Evolutionary conservation across 2,113 vertebrate genomes (phyloP).

Genomic region (Illadopsis cleaveri): DNA sequence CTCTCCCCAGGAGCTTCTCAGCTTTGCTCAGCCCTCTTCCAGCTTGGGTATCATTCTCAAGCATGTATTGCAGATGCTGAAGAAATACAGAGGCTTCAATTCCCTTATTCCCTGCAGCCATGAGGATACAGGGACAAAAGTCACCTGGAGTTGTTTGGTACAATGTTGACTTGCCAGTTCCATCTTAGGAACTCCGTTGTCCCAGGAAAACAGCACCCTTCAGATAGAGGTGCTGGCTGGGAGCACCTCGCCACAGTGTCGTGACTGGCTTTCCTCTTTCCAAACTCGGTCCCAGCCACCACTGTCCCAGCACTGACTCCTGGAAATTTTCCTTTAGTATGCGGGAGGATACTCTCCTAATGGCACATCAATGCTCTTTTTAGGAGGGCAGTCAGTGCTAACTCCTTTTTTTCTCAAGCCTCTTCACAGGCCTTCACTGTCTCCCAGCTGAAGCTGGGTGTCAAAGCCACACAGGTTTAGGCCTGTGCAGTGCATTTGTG

Average conservation of each 20-base stretch:
- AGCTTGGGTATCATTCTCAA: neutral
- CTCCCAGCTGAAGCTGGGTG: neutral
- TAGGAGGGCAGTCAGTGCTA: neutral
- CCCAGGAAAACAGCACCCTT: neutral
- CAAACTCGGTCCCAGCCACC: neutral
- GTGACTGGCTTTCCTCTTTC: neutral
- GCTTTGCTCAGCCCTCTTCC: neutral
- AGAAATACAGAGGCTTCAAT: neutral
- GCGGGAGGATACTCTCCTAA: accelerated
- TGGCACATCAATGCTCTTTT: neutral
- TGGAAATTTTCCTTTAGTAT: neutral
- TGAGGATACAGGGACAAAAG: neutral
- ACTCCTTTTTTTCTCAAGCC: neutral
- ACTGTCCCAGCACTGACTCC: neutral
- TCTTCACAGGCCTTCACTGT: neutral
- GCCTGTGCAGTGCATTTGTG: constrained; percentile 6
- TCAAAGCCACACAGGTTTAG: constrained; percentile 4
- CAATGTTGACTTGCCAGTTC: neutral
- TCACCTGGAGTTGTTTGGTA: neutral
- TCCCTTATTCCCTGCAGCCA: neutral
- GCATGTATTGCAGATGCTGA: neutral
- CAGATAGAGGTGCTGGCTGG: neutral
- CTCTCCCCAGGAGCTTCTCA: neutral
- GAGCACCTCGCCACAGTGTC: accelerated
- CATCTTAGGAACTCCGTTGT: neutral